Base-by-base conservation (phyloP, 2,888 invertebrate genomes). In the Halictus ligatus region DNA sequence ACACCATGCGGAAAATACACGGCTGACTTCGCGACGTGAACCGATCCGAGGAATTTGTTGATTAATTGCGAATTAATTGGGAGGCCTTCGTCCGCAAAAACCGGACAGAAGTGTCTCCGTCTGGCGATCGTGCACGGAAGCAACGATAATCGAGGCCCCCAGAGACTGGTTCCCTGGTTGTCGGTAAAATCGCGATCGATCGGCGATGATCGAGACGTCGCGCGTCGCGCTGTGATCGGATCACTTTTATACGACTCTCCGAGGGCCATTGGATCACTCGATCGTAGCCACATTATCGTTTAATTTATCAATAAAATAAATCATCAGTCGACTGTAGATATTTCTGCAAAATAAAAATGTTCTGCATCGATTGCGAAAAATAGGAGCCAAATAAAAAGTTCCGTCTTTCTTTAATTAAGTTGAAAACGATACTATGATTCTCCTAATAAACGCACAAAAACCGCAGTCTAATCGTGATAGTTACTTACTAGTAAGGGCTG, bases 51-150 rank as follows among this genome's bases (percentile, higher is more conserved):
- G 12, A 15, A 35, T 64, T 15, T 15, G 29, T 29, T 67, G 8
- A 4, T 35, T 69, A n/a, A 79, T 80, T 18, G 13, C 0, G 6
- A 48, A 7, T 35, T 21, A 18, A 50, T 29, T 18, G 13, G 18
- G 8, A 8, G 7, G 0, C 29, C 21, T 72, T 43, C 81, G 78
- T 80, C 43, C n/a, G 64, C 18, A 21, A 40, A 74, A 78, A 75
- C 69, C 48, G 60, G 48, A 77, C 82, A 90, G 90, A 90, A 87
- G 94, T 95, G 94, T 81, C 94, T 94, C 94, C 94, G 93, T 91
- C 95, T 94, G 87, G 94, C 85, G 94, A 93, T 89, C 91, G 87
- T 86, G 86, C 75, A 89, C 82, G 84, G 90, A 93, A 93, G 91
- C 88, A 86, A 69, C 67, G 72, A 40, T 89, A 88, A 86, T 85